A percentile compares a stretch with the other conserved stretches of the same genome.
Evolutionary conservation across 2,797 vertebrate genomes (phyloP).

Genomic region (Arnoldichthys spilopterus): DNA sequence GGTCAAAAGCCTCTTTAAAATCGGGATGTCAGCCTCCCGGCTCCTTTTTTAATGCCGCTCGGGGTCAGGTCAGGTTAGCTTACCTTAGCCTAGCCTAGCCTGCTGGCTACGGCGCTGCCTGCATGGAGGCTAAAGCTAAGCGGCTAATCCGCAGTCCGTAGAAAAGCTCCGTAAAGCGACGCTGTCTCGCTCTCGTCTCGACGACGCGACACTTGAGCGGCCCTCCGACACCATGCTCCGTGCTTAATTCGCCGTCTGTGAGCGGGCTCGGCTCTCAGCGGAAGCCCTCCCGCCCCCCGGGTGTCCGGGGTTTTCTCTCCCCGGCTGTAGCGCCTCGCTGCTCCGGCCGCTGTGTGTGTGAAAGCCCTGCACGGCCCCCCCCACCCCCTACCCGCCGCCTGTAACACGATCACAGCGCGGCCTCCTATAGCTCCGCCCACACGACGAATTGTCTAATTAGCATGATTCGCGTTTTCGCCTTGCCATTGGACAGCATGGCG

Average conservation of each 20-base stretch:
- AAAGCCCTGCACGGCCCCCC: too few relatives aligned
- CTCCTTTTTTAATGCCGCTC: too few relatives aligned
- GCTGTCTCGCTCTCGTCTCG: neutral
- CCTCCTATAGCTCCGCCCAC: neutral
- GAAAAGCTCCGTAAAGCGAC: neutral
- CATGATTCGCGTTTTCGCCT: neutral
- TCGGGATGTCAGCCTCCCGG: neutral
- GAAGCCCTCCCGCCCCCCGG: neutral
- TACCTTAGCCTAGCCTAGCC: neutral
- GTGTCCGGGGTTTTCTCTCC: neutral
- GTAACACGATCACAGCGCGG: constrained; percentile 32
- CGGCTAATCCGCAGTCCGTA: neutral
- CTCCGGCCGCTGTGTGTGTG: too few relatives aligned
- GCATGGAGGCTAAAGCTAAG: neutral
- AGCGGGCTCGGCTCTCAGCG: neutral
- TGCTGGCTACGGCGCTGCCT: neutral
- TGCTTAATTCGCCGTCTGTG: neutral
- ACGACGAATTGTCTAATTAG: neutral
- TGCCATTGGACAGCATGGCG: too few relatives aligned
- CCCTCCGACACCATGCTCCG: neutral
- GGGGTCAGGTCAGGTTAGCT: neutral
- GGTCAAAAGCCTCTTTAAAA: neutral
- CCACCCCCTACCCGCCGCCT: neutral
- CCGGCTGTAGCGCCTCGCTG: neutral
- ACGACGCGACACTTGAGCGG: neutral